Percentiles rank a stretch among this genome's conserved stretches.
Conservation (phyloP, 2,888 invertebrate genomes). For the Thymelicus sylvestris region DNA sequence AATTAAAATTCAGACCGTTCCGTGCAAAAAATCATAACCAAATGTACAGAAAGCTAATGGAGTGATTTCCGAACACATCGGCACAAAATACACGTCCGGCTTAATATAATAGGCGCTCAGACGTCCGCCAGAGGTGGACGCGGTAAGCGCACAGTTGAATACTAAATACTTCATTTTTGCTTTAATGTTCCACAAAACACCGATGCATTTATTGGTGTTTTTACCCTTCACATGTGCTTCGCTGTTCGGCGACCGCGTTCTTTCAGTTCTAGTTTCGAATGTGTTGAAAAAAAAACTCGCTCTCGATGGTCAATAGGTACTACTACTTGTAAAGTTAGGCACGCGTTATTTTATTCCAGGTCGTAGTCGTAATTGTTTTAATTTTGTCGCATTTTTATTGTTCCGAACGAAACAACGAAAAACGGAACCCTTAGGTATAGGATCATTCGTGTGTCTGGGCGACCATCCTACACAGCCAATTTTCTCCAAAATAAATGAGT, state of each 20-base stretch:
- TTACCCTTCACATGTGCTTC: constrained; percentile 22
- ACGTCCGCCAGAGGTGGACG: constrained; percentile 35
- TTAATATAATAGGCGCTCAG: constrained; percentile 38
- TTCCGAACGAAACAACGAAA: too few species aligned
- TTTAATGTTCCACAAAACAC: constrained; percentile 29
- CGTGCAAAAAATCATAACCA: constrained; percentile 36
- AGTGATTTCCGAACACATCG: constrained; percentile 38
- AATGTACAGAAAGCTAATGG: constrained; percentile 37
- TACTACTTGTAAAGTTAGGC: too few species aligned
- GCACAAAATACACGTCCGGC: constrained; percentile 35
- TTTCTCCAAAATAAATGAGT: too few species aligned
- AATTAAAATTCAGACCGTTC: constrained; percentile 35
- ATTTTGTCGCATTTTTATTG: too few species aligned
- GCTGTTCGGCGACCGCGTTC: not conserved
- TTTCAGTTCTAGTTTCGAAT: not conserved
- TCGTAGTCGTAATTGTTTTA: too few species aligned
- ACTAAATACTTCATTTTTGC: constrained; percentile 35
- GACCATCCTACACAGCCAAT: too few species aligned
- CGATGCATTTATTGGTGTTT: constrained; percentile 22
- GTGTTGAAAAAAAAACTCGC: too few species aligned
- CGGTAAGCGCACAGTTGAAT: constrained; percentile 28
- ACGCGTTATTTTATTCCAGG: too few species aligned
- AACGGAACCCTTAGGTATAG: too few species aligned
- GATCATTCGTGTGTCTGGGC: too few species aligned
- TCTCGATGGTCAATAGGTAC: too few species aligned